Conservation (phyloP, 2,113 vertebrate species). For the Ochotona princeps region DNA sequence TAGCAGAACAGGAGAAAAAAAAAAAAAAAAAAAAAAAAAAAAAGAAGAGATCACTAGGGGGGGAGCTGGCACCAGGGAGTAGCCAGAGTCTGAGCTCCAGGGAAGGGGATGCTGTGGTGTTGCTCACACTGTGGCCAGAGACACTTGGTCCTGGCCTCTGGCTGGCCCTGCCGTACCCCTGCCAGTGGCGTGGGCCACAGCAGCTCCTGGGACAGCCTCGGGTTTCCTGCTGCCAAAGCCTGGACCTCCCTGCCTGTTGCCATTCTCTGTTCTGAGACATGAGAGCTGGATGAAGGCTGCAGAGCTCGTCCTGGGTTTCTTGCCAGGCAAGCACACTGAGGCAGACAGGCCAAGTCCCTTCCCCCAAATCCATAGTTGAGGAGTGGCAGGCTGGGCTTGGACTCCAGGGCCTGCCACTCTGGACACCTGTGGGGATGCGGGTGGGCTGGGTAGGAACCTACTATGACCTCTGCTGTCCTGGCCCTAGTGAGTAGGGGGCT, state of each 20-base stretch:
- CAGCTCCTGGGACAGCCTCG: neutral
- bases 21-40: neutral
- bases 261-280: neutral
- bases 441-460: too few relatives aligned
- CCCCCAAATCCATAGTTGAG: neutral
- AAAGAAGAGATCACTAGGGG: neutral
- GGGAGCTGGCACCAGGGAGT: neutral
- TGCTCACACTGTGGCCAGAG: too few relatives aligned
- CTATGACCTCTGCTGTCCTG: accelerated
- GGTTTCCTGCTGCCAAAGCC: too few relatives aligned
- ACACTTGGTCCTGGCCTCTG: neutral
- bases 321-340: neutral
- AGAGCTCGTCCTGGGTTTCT: neutral
- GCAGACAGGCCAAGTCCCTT: neutral
- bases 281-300: neutral
- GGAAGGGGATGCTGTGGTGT: neutral
- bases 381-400: neutral
- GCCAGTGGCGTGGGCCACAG: neutral
- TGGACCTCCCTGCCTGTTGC: neutral
- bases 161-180: neutral
- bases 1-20: neutral
- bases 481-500: neutral
- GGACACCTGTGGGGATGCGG: neutral
- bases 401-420: too few relatives aligned
- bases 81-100: neutral